A percentile compares a stretch with the other conserved stretches of the same genome.
Evolutionary conservation across 2,888 invertebrate species (phyloP).

Genomic region (Drymonia ruficornis): DNA sequence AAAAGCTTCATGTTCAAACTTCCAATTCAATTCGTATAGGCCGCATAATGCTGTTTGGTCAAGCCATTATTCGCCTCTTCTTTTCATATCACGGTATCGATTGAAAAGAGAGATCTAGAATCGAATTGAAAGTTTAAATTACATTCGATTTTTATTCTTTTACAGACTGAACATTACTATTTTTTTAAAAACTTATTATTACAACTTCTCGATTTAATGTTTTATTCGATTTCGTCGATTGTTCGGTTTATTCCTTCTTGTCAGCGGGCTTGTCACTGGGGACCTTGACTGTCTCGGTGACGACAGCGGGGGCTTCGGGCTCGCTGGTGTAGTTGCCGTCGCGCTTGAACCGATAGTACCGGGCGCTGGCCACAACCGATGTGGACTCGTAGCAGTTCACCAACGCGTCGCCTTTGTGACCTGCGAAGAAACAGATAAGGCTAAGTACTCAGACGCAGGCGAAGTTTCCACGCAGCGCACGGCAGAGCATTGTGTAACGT

Average conservation of each 20-base stretch:
- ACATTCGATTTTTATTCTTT: background rate
- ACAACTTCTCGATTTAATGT: background rate
- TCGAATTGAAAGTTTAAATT: conserved; percentile 41
- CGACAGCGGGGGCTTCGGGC: conserved; percentile 30
- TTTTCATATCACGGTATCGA: too few species aligned
- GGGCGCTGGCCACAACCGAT: conserved; percentile 67
- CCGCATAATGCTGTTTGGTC: too few species aligned
- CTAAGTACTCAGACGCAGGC: too few species aligned
- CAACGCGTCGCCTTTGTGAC: conserved; percentile 86
- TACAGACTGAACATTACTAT: too few species aligned
- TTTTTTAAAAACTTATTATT: background rate
- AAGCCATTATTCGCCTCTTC: too few species aligned
- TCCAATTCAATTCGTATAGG: conserved; percentile 30
- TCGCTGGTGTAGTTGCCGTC: conserved; percentile 59
- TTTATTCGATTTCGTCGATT: conserved; percentile 19
- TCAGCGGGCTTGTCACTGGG: conserved; percentile 20
- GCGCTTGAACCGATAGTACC: conserved; percentile 75
- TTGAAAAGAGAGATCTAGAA: background rate
- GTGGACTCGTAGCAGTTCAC: conserved; percentile 82
- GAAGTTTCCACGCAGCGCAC: too few species aligned
- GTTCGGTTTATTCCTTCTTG: conserved; percentile 40
- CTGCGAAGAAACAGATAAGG: conserved; percentile 65
- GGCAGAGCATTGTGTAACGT: too few species aligned
- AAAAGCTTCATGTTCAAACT: conserved; percentile 25
- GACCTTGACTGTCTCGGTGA: conserved; percentile 33